Conservation (phyloP, 2,888 invertebrate species). For the Caenorhabditis auriculariae region DNA sequence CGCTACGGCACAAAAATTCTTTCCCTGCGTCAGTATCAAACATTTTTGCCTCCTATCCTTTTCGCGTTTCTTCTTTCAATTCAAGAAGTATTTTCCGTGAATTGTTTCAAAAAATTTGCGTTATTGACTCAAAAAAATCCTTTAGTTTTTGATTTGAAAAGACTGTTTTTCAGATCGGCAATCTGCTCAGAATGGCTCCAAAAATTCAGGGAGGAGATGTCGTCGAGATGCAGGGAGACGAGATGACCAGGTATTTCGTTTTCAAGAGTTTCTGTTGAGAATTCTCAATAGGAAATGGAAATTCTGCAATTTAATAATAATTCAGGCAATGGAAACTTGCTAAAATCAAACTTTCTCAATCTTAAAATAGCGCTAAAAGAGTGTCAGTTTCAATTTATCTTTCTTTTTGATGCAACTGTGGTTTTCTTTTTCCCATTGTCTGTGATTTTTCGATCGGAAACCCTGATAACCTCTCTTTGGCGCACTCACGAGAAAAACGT, state of each 20-base stretch:
- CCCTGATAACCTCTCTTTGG: background rate
- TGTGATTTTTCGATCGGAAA: too few relatives aligned
- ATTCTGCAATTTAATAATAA: too few relatives aligned
- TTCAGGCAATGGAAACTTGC: too few relatives aligned
- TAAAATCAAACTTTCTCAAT: background rate
- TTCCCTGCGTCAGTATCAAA: too few relatives aligned
- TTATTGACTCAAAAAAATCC: background rate
- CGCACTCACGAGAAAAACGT: background rate
- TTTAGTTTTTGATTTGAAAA: background rate
- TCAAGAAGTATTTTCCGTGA: too few relatives aligned
- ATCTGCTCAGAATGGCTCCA: slow-evolving; percentile 23
- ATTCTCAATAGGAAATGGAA: too few relatives aligned
- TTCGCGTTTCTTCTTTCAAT: too few relatives aligned
- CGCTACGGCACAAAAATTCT: too few relatives aligned
- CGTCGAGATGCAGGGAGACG: slow-evolving; percentile 69
- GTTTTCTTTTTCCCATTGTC: too few relatives aligned
- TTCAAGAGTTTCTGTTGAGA: too few relatives aligned
- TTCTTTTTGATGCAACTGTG: too few relatives aligned
- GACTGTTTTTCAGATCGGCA: background rate
- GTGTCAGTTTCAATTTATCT: background rate
- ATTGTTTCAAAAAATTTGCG: background rate
- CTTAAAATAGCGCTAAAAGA: background rate
- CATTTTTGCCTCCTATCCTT: too few relatives aligned
- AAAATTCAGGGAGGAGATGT: slow-evolving; percentile 63
- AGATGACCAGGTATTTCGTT: slow-evolving; percentile 69